These are phyloP conservation scores for Hyposoter dolosus DNA, from an alignment of 2,888 invertebrate genomes.

Conservation along the genomic window DNA sequence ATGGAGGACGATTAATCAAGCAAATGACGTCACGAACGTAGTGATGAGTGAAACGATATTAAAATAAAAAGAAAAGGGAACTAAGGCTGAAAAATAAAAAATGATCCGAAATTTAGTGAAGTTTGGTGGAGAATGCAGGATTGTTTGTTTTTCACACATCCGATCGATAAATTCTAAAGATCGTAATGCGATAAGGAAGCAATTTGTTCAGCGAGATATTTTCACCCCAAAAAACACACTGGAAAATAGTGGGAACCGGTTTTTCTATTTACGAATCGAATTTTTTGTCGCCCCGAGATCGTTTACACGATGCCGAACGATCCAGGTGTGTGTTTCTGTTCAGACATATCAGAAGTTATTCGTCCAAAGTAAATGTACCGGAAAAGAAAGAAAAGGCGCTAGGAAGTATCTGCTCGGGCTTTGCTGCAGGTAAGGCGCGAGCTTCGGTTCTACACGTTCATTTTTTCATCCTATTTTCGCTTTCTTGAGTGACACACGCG, in stretches of 20 bases:
- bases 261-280: slow-evolving; percentile 55
- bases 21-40: not conserved
- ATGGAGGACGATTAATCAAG: slow-evolving; percentile 4
- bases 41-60: not conserved
- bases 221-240: not conserved
- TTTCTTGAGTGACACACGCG: slow-evolving; percentile 56
- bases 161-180: slow-evolving; percentile 25
- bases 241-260: slow-evolving; percentile 50
- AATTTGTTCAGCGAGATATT: slow-evolving; percentile 15
- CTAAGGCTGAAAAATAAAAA: not conserved
- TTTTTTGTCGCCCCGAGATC: slow-evolving; percentile 39
- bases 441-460: slow-evolving; percentile 24
- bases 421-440: slow-evolving; percentile 34
- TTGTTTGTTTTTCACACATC: slow-evolving; percentile 5
- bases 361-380: slow-evolving; percentile 8
- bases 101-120: not conserved
- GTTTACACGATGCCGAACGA: slow-evolving; percentile 46
- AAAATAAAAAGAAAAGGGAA: not conserved
- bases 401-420: slow-evolving; percentile 5
- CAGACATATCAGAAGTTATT: slow-evolving; percentile 19
- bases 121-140: not conserved
- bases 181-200: slow-evolving; percentile 25
- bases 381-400: slow-evolving; percentile 38
- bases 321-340: slow-evolving; percentile 49
- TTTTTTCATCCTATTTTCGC: slow-evolving; percentile 6